Conservation (phyloP, 2,888 invertebrate genomes). For the Platycheirus rosarum region DNA sequence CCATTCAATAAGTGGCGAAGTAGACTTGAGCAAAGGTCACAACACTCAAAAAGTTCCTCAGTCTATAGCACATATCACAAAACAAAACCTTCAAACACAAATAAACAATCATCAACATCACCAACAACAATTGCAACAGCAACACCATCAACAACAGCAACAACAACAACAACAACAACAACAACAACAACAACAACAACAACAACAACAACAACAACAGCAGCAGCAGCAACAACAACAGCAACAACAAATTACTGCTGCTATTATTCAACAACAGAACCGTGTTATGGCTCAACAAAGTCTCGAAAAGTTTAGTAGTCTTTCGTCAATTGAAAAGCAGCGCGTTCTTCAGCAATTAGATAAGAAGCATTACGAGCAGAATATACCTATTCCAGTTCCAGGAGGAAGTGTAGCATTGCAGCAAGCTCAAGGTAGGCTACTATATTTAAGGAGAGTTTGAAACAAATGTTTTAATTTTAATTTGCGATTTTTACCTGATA, state of each 20-base stretch:
- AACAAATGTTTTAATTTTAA: no score
- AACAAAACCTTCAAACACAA: conserved; percentile 81
- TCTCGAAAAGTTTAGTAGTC: conserved; percentile 85
- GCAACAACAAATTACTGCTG: conserved; percentile 86
- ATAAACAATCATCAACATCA: conserved; percentile 80
- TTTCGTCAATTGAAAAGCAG: conserved; percentile 84
- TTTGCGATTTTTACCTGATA: no score
- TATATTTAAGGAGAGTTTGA: no score
- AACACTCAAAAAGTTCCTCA: conserved; percentile 68
- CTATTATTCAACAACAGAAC: conserved; percentile 87
- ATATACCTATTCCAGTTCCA: conserved; percentile 78
- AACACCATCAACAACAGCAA: conserved; percentile 84
- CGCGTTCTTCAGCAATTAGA: conserved; percentile 84
- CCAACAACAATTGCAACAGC: conserved; percentile 71
- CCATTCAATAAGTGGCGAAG: conserved; percentile 77
- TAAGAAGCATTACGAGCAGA: conserved; percentile 81
- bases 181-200: conserved; percentile 83
- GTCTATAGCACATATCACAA: conserved; percentile 80
- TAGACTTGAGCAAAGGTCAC: conserved; percentile 78
- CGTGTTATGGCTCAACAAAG: conserved; percentile 85
- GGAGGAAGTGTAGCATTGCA: conserved; percentile 79
- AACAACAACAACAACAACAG: conserved; percentile 86
- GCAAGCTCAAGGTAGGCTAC: conserved; percentile 75
- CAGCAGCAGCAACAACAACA: conserved; percentile 82
- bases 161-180: conserved; percentile 86